A percentile compares a stretch with the other conserved stretches of the same genome.
Conservation (phyloP, 1,140 invertebrate genomes). For the Pseudomyrmex cubaensis region DNA sequence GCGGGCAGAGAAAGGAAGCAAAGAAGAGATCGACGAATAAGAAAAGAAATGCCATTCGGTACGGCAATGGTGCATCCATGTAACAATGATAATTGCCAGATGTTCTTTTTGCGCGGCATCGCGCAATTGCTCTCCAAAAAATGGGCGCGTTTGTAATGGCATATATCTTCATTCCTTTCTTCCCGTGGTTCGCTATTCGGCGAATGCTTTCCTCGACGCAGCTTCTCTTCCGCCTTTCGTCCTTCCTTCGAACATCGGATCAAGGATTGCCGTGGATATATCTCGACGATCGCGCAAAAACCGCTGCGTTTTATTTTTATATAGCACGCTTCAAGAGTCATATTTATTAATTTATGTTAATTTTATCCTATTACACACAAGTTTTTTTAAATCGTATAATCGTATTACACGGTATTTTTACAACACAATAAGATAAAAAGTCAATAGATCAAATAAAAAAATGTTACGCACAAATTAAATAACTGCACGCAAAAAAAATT, state of each 20-base stretch:
- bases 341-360: constrained; percentile 16
- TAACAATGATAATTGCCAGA: constrained; percentile 35
- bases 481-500: not conserved
- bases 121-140: constrained; percentile 14
- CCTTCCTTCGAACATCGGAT: constrained; percentile 30
- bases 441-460: too few relatives aligned
- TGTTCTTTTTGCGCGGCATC: constrained; percentile 20
- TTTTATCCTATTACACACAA: too few relatives aligned
- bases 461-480: too few relatives aligned
- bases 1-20: constrained; percentile 13
- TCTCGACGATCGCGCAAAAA: constrained; percentile 37
- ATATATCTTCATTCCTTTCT: not conserved
- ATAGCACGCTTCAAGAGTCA: constrained; percentile 41
- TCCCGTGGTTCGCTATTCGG: constrained; percentile 6
- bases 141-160: constrained; percentile 23
- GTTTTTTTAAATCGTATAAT: too few relatives aligned
- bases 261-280: constrained; percentile 13
- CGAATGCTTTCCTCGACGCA: not conserved
- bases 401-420: too few relatives aligned
- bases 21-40: not conserved
- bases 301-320: constrained; percentile 37
- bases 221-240: constrained; percentile 46
- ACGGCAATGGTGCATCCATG: not conserved
- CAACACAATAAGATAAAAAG: too few relatives aligned
- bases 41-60: not conserved